Evolutionary conservation across 2,797 vertebrate genomes (phyloP), one percentile per base, ranked within the genome.

Genomic region (Calcarius lapponicus): DNA sequence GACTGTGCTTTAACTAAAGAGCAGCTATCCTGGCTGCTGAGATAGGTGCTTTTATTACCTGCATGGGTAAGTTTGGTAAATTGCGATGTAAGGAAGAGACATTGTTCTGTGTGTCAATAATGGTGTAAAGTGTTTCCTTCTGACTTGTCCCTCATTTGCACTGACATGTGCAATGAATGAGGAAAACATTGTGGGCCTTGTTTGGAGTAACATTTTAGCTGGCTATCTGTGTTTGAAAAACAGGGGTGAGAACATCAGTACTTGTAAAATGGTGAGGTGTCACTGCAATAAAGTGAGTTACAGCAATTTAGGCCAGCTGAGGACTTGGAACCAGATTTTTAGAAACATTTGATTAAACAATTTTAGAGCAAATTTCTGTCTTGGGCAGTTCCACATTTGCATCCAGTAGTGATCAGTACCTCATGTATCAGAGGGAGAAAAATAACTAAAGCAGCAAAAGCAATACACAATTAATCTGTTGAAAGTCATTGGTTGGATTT

Each of bases 321-420:
- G 83, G 70, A 84, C 80, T 43, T 95, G 91, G 76, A 88, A 36
- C 13, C 34, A 71, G 38, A 34, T 80, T 90, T 97, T 92, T 80
- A 65, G 71, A 42, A 87, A 87, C 13, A 62, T 56, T 88, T 47
- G 34, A 88, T 90, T 82, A 73, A 92, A 87, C 42, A 47, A 36
- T 67, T 62, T 65, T 62, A 93, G 47, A 65, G 17, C 18, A 86
- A 89, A 94, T 60, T 28, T 75, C 29, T 70, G 1, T 36, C 19
- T 71, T 74, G 40, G 36, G 24, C 38, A 70, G 21, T 76, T 92
- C 45, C 16, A 21, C 10, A 8, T 84, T 88, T 64, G 43, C 58
- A 70, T 88, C 48, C 42, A 56, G 20, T 2, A 6, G 26, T 84
- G 83, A 73, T 29, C 21, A 32, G 13, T 69, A 64, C 20, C 31